Percentiles rank a stretch among this genome's conserved stretches.
Evolutionary conservation across 2,113 vertebrate genomes (phyloP).

Genomic region (Pristiophorus japonicus): DNA sequence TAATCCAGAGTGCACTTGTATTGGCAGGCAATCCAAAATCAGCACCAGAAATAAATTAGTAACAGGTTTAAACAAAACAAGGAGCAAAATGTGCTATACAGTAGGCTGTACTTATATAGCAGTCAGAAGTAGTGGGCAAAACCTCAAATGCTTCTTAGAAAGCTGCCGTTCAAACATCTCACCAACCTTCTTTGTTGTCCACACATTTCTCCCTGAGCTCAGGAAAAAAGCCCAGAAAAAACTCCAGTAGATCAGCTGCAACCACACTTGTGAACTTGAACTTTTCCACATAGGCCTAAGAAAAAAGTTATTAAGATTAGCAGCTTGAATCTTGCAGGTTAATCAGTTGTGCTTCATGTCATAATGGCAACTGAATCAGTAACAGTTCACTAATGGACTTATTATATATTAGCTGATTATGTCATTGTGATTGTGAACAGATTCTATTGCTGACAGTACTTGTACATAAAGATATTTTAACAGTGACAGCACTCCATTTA

Average conservation of each 20-base stretch:
- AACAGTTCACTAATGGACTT: neutral
- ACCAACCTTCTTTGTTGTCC: slow-evolving; percentile 73
- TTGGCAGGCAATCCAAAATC: neutral
- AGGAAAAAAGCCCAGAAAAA: slow-evolving; percentile 82
- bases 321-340: neutral
- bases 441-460: neutral
- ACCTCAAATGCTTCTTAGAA: neutral
- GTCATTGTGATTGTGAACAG: neutral
- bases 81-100: neutral
- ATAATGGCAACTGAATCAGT: neutral
- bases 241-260: slow-evolving; percentile 85
- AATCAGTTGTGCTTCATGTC: neutral
- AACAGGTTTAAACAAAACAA: neutral
- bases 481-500: neutral
- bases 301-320: slow-evolving; percentile 15
- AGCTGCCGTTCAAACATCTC: neutral
- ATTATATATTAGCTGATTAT: neutral
- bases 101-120: neutral
- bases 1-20: neutral
- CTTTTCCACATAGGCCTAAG: slow-evolving; percentile 84
- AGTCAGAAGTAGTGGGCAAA: neutral
- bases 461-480: neutral
- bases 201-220: slow-evolving; percentile 77
- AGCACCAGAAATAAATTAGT: neutral
- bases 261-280: slow-evolving; percentile 87